Conservation (phyloP, 1,140 invertebrate genomes). For the Eriocheir sinensis region DNA sequence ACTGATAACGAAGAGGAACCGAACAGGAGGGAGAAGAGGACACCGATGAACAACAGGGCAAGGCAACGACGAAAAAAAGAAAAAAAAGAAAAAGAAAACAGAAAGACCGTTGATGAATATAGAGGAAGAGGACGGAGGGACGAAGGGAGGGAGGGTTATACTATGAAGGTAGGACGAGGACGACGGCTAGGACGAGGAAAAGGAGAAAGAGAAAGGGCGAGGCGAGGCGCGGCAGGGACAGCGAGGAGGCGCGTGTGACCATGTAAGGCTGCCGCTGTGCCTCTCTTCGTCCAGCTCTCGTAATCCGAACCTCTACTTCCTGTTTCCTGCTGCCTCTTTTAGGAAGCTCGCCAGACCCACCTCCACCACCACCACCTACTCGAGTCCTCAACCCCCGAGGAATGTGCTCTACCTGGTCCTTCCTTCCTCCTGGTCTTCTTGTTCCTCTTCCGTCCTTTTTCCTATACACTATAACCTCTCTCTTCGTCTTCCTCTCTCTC, state of each 20-base stretch:
- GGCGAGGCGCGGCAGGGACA: neutral
- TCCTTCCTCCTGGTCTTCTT: neutral
- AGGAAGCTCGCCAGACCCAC: neutral
- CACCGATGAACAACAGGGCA: too few species aligned
- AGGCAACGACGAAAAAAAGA: too few species aligned
- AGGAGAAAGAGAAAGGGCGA: neutral
- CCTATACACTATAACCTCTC: too few species aligned
- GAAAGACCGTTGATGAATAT: neutral
- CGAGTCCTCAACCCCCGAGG: neutral
- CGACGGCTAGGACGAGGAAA: neutral
- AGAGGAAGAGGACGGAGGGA: neutral
- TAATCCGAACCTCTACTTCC: slow-evolving; percentile 56
- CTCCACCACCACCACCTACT: neutral
- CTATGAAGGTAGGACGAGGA: slow-evolving; percentile 19
- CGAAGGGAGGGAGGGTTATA: too few species aligned
- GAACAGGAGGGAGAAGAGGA: too few species aligned
- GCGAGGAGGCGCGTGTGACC: slow-evolving; percentile 19
- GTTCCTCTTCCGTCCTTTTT: too few species aligned
- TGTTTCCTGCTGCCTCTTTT: slow-evolving; percentile 56
- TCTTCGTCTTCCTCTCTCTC: neutral
- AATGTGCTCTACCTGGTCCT: slow-evolving; percentile 7
- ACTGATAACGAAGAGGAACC: too few species aligned
- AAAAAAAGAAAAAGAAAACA: too few species aligned
- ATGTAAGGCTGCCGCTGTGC: slow-evolving; percentile 35
- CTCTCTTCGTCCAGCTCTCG: slow-evolving; percentile 25